Evolutionary conservation across 2,797 vertebrate genomes (phyloP).

Genomic region (Perodicticus potto): DNA sequence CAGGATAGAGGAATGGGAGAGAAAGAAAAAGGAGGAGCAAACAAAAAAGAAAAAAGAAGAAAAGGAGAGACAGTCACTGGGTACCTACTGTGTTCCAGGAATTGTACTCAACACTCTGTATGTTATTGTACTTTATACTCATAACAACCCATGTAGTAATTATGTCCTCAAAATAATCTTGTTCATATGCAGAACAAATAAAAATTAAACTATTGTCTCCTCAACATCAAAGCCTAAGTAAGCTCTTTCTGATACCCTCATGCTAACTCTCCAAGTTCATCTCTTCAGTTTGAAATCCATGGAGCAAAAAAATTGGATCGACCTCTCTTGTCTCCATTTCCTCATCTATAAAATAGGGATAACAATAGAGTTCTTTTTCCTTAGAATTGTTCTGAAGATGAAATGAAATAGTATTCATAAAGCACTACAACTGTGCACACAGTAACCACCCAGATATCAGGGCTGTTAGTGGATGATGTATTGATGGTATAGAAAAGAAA

Average conservation of each 20-base stretch:
- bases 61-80: background rate
- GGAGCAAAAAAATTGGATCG: background rate
- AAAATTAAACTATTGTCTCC: slow-evolving; percentile 7
- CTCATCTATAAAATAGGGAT: background rate
- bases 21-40: background rate
- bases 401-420: background rate
- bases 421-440: background rate
- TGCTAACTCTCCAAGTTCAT: background rate
- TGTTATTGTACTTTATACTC: background rate
- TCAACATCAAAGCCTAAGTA: background rate
- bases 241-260: background rate
- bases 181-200: background rate
- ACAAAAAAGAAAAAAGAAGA: background rate
- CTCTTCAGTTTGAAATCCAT: slow-evolving; percentile 3
- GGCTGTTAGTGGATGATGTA: background rate
- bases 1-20: background rate
- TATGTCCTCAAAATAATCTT: background rate
- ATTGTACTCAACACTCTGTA: background rate
- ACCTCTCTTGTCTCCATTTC: background rate
- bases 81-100: background rate
- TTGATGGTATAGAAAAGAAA: background rate
- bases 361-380: background rate
- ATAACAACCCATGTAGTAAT: background rate
- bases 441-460: background rate
- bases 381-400: background rate